Conservation (phyloP, 2,888 invertebrate species). For the Molanna angustata region DNA sequence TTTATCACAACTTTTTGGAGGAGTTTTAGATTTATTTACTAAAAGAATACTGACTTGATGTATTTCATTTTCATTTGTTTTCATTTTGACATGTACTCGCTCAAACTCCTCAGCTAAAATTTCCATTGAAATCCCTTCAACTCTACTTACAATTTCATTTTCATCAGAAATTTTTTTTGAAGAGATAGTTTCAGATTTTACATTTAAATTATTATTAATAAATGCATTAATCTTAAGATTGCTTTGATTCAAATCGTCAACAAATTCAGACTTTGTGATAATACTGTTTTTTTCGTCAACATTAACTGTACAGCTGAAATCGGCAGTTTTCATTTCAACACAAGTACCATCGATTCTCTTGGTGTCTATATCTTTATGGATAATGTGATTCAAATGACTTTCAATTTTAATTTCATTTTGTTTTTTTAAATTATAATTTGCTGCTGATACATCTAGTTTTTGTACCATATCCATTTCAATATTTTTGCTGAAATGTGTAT, state of each 20-base stretch:
- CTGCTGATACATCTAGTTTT: background rate
- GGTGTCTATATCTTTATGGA: too few species aligned
- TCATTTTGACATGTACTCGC: slow-evolving; percentile 32
- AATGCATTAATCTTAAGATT: slow-evolving; percentile 27
- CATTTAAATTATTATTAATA: slow-evolving; percentile 20
- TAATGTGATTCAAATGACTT: too few species aligned
- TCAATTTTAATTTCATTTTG: too few species aligned
- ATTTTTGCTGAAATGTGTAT: too few species aligned
- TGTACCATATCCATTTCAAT: background rate
- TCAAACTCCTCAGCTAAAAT: slow-evolving; percentile 31
- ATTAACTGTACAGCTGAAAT: slow-evolving; percentile 26
- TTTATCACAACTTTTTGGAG: slow-evolving; percentile 26
- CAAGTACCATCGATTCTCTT: slow-evolving; percentile 3
- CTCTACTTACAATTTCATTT: slow-evolving; percentile 14
- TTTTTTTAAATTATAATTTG: too few species aligned
- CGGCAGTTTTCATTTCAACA: slow-evolving; percentile 18
- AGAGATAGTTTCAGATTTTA: slow-evolving; percentile 8
- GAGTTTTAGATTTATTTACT: slow-evolving; percentile 26
- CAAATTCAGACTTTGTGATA: slow-evolving; percentile 10
- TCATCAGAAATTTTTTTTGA: background rate
- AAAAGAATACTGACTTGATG: slow-evolving; percentile 32
- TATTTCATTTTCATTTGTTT: slow-evolving; percentile 28
- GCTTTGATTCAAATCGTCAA: slow-evolving; percentile 5
- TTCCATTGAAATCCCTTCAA: slow-evolving; percentile 28
- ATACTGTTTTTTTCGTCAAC: slow-evolving; percentile 18